Evolutionary conservation across 2,113 vertebrate genomes (phyloP).

Genomic region (Chrysemys picta): DNA sequence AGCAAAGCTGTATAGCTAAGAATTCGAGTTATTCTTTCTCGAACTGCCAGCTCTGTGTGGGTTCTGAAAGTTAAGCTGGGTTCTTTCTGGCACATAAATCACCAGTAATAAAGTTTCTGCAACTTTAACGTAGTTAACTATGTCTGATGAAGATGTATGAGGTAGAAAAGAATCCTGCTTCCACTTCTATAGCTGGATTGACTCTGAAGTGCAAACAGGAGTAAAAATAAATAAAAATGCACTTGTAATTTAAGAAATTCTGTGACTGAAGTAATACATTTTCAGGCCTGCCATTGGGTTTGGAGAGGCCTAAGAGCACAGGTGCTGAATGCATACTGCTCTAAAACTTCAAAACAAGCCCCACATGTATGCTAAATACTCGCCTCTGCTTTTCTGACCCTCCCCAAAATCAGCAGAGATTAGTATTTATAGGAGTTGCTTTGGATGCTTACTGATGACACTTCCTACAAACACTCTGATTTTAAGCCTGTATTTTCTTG

Average conservation of each 20-base stretch:
- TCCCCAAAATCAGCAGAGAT: neutral
- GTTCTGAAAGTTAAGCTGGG: neutral
- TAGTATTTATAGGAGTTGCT: neutral
- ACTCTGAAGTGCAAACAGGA: neutral
- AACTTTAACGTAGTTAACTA: neutral
- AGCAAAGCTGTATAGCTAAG: neutral
- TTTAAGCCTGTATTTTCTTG: neutral
- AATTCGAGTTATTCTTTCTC: neutral
- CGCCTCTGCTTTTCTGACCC: neutral
- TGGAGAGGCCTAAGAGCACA: neutral
- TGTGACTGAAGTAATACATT: neutral
- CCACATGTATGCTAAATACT: neutral
- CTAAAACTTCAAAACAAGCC: neutral
- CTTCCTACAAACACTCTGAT: neutral
- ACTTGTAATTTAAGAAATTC: neutral
- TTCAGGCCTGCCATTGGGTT: neutral
- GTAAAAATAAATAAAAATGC: neutral
- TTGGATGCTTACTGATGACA: neutral
- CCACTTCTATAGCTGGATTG: accelerated
- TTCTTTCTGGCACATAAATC: neutral
- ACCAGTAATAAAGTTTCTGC: accelerated
- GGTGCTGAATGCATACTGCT: neutral
- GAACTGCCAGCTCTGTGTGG: neutral
- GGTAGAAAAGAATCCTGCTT: too few species aligned
- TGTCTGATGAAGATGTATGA: accelerated